phyloP scores from a whole-genome alignment of 1,140 invertebrate species.

The Drosophila nasuta region DNA sequence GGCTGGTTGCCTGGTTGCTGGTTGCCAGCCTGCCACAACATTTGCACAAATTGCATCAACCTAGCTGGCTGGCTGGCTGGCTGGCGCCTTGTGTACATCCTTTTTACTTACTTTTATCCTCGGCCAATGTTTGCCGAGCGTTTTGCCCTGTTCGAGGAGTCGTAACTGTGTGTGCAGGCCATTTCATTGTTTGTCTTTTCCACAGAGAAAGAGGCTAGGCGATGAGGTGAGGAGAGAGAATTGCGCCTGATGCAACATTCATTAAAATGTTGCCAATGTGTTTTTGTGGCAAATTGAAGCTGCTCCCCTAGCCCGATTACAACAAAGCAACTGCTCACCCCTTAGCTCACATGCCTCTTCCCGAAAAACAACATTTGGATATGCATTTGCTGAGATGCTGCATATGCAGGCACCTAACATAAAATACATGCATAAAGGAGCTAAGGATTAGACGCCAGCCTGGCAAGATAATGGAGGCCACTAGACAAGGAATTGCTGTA shows the following conservation, averaged over 20 bases:
- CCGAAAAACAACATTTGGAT: conserved; percentile 42
- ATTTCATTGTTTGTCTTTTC: conserved; percentile 71
- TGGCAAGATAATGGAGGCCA: conserved; percentile 14
- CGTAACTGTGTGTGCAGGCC: conserved; percentile 25
- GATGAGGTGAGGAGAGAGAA: conserved; percentile 6
- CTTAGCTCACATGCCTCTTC: neutral
- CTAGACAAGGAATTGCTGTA: conserved; percentile 7
- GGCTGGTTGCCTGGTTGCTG: conserved; percentile 20
- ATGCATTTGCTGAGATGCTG: conserved; percentile 65
- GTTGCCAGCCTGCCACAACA: conserved; percentile 60
- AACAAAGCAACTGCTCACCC: conserved; percentile 1
- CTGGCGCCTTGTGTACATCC: conserved; percentile 49
- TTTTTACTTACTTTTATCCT: conserved; percentile 78
- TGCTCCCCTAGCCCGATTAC: conserved; percentile 35
- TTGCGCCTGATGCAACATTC: conserved; percentile 68
- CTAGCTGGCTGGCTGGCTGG: neutral
- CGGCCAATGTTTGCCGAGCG: conserved; percentile 76
- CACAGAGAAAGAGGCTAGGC: too few relatives aligned
- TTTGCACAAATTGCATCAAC: conserved; percentile 42
- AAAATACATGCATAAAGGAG: conserved; percentile 11
- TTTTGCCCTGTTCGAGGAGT: conserved; percentile 52
- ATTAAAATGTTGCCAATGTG: conserved; percentile 83
- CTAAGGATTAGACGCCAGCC: conserved; percentile 55
- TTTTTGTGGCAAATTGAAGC: conserved; percentile 83
- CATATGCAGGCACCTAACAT: conserved; percentile 52